Base-by-base conservation (phyloP, 2,797 vertebrate species). In the Pipistrellus pipistrellus region DNA sequence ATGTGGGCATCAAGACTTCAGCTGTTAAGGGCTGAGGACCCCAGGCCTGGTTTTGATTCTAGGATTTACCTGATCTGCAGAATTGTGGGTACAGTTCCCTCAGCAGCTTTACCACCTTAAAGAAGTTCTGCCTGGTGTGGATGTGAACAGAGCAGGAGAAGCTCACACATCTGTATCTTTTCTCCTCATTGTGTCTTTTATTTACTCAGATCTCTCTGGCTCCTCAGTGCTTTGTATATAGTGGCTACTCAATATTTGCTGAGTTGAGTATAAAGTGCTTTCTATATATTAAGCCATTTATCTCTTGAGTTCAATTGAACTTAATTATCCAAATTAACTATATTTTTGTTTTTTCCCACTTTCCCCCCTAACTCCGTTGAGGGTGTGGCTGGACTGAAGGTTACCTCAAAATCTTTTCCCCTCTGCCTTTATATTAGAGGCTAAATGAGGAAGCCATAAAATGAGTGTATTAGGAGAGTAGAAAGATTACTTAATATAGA, bases 391-490 rank as follows among this genome's bases (percentile, higher is more conserved):
- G 46, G 41, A 85, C 44, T 66, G 62, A 90, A 89, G 46, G 48
- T 86, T 32, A 85, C 27, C 30, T 35, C 15, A 92, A 89, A 57
- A 51, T 82, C n/a, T 30, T 92, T 89, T 84, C 21, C 15, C 21
- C 20, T 68, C 38, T 73, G 20, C 46, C 27, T 90, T 95, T 69
- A 12, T 30, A 14, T 69, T 73, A 88, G 8, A 48, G 14, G 83
- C 41, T 91, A 89, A 57, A 41, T 90, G 41, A n/a, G 27, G 62
- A 51, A 83, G 30, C 64, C 73, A 35, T 88, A 35, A 51, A 85
- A 82, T 77, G n/a, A 75, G 4, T 85, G 57, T 80, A 90, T 93
- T 69, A 66, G 69, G 66, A 77, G 27, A 95, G 44, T 71, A 72
- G 21, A 66, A 92, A 66, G 69, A 41, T 86, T 81, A 85, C 30